These are phyloP conservation scores for Ornithoptera priamus DNA, from an alignment of 2,888 invertebrate species.

Conservation along the genomic window DNA sequence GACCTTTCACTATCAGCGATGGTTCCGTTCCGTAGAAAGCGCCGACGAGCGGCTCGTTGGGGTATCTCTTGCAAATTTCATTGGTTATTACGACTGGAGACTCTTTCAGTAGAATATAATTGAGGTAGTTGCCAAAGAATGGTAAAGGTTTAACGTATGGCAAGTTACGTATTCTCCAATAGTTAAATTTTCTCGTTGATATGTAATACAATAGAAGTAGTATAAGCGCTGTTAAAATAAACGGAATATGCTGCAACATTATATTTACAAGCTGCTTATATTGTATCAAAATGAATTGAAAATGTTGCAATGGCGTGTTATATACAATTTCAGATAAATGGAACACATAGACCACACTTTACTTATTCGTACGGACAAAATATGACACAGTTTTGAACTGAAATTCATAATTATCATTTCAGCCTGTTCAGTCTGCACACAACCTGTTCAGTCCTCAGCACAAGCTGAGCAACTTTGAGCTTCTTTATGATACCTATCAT, in stretches of 20 bases:
- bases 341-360: too few relatives aligned
- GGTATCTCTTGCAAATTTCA: constrained; percentile 49
- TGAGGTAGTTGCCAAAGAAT: constrained; percentile 55
- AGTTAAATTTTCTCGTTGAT: constrained; percentile 43
- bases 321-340: too few relatives aligned
- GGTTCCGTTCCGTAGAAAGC: constrained; percentile 60
- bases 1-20: constrained; percentile 54
- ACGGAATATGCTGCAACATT: constrained; percentile 8
- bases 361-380: too few relatives aligned
- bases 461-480: too few relatives aligned
- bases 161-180: constrained; percentile 54
- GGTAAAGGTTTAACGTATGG: constrained; percentile 43
- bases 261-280: background rate
- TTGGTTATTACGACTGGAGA: constrained; percentile 39
- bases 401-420: background rate
- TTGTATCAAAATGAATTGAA: background rate
- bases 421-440: background rate
- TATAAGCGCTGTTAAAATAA: background rate
- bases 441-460: background rate
- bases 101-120: constrained; percentile 46
- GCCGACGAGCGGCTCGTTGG: constrained; percentile 53
- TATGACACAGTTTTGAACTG: background rate
- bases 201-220: constrained; percentile 34
- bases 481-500: too few relatives aligned
- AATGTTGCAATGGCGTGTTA: background rate